Evolutionary conservation across 2,888 invertebrate genomes (phyloP).

Genomic region (Ectobius pallidus): DNA sequence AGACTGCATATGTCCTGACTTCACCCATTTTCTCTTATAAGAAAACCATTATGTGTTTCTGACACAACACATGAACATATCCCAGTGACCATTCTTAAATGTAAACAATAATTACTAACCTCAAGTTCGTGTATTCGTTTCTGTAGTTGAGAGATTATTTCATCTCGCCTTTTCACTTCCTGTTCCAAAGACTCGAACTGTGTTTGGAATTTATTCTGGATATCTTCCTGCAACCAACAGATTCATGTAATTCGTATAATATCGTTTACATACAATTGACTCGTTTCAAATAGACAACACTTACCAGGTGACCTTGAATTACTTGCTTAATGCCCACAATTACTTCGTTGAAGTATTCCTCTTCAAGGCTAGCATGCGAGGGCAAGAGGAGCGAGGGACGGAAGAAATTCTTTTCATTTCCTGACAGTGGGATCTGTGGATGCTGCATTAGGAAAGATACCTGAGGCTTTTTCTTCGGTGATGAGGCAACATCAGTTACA

Average conservation of each 20-base stretch:
- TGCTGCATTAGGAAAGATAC: conserved; percentile 33
- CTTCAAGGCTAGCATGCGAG: conserved; percentile 61
- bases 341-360: conserved; percentile 82
- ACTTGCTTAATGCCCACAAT: conserved; percentile 80
- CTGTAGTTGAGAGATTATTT: conserved; percentile 79
- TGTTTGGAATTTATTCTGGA: conserved; percentile 57
- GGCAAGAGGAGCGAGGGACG: conserved; percentile 44
- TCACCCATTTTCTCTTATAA: too few relatives aligned
- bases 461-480: conserved; percentile 45
- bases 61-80: too few relatives aligned
- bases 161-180: conserved; percentile 81
- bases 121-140: conserved; percentile 73
- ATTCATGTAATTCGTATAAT: too few relatives aligned
- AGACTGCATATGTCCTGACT: too few relatives aligned
- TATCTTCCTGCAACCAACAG: conserved; percentile 53
- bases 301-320: conserved; percentile 66
- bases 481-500: conserved; percentile 45
- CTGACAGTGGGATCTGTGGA: conserved; percentile 22
- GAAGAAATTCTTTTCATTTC: conserved; percentile 45
- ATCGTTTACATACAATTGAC: too few relatives aligned
- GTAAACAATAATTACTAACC: too few relatives aligned
- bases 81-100: too few relatives aligned
- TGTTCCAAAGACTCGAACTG: conserved; percentile 77
- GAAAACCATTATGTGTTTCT: too few relatives aligned
- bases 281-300: too few relatives aligned